Percentiles rank a stretch among this genome's conserved stretches.
phyloP scores from a whole-genome alignment of 2,797 vertebrate species.

The Xiphophorus birchmanni region DNA sequence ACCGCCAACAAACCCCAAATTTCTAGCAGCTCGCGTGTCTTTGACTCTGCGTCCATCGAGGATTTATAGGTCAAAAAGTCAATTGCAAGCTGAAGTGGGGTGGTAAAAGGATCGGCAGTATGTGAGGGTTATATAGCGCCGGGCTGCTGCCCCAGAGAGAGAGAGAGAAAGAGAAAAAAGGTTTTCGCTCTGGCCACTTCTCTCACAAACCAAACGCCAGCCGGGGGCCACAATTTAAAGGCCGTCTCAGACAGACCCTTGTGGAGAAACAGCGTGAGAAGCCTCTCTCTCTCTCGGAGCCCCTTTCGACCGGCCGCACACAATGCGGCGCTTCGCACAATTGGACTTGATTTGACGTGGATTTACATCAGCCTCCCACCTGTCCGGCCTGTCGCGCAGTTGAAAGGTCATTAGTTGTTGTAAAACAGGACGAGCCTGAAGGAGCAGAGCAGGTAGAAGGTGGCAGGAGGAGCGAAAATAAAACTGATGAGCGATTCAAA shows the following conservation, averaged over 20 bases:
- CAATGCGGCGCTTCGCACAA: slow-evolving; percentile 47
- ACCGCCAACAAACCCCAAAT: slow-evolving; percentile 43
- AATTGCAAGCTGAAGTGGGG: slow-evolving; percentile 54
- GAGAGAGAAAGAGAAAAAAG: slow-evolving; percentile 27
- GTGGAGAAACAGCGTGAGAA: slow-evolving; percentile 52
- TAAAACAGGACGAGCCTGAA: slow-evolving; percentile 61
- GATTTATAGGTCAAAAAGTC: slow-evolving; percentile 68
- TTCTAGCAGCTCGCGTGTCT: slow-evolving; percentile 47
- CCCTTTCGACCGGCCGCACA: slow-evolving; percentile 40
- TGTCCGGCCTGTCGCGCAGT: slow-evolving; percentile 55
- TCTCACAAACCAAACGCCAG: slow-evolving; percentile 41
- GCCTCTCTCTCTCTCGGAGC: slow-evolving; percentile 47
- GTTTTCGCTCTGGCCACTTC: slow-evolving; percentile 43
- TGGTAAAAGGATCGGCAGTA: slow-evolving; percentile 44
- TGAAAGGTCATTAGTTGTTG: slow-evolving; percentile 73
- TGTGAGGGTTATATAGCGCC: slow-evolving; percentile 67
- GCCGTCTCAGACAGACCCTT: slow-evolving; percentile 52
- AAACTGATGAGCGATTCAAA: slow-evolving; percentile 43
- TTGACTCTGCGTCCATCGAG: slow-evolving; percentile 51
- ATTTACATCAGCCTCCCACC: slow-evolving; percentile 68
- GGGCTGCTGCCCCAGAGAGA: slow-evolving; percentile 29
- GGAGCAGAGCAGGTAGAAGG: slow-evolving; percentile 29
- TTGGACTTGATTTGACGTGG: slow-evolving; percentile 63
- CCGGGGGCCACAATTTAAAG: slow-evolving; percentile 69
- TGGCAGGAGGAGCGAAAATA: slow-evolving; percentile 39